Evolutionary conservation across 2,888 invertebrate genomes (phyloP), one percentile per base, ranked within the genome.

Genomic region (Apodemia hepburni): DNA sequence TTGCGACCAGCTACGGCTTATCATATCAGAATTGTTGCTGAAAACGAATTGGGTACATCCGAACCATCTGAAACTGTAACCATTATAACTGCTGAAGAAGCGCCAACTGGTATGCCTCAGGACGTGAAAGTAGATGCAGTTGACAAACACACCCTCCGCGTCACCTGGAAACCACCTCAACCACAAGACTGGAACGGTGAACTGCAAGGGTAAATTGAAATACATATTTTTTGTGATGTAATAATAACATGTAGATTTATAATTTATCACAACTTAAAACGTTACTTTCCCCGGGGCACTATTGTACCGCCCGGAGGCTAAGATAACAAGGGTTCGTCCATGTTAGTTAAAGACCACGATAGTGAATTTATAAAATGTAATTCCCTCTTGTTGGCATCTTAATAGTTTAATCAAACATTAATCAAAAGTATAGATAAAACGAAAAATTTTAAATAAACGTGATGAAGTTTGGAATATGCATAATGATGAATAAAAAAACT

Each of bases 11-110:
- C 98, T 42, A 98, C 98, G 2, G 97, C 97, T 0, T 98, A 98
- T 80, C 97, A 98, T 79, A 94, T 98, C 72, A 93, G 98, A 69
- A 97, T 98, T 75, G 96, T 98, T 2, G 98, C 98, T 64, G 97
- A 98, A 87, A 98, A 98, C 77, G 97, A 97, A 83, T 95, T 98
- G 67, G 98, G 98, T 62, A 94, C 95, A n/a, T 98, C 98, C 38
- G 96, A 96, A 71, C 97, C 97, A 2, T 98, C 98, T 0, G 97
- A 98, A 77, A 96, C 97, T 2, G 97, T 98, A 2, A 97, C 97
- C 2, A 98, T 98, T 69, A 98, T 98, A 68, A 99, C 99, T 35
- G 97, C 98, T 47, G 98, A 99, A 87, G 98, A 98, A 93, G 95
- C 95, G 7, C 96, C 96, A 1, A 95, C 96, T 65, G 97, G 97